Percentiles rank a stretch among this genome's conserved stretches.
These are phyloP conservation scores for Falco punctatus DNA, from an alignment of 2,113 vertebrate species.

Conservation along the genomic window DNA sequence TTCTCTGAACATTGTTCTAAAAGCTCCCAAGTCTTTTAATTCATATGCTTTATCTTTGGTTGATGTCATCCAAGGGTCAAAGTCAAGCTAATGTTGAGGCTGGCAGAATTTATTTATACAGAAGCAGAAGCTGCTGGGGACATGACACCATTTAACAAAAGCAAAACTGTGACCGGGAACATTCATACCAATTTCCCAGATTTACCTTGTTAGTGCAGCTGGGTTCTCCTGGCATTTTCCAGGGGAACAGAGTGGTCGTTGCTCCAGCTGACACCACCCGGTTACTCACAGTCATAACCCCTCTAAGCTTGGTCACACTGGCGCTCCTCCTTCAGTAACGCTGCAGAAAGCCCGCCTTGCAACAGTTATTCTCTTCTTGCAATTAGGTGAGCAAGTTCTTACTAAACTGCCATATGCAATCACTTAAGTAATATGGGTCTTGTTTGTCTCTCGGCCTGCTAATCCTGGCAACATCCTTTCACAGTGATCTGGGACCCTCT, in stretches of 20 bases:
- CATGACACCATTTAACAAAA: not conserved
- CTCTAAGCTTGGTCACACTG: not conserved
- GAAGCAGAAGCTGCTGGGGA: not conserved
- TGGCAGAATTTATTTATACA: not conserved
- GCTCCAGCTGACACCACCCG: not conserved
- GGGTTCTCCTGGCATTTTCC: not conserved
- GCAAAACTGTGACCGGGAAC: not conserved
- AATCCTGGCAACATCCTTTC: fast-evolving
- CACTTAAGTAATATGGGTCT: not conserved
- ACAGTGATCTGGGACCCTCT: not conserved
- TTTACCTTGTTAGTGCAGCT: not conserved
- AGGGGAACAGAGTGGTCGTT: not conserved
- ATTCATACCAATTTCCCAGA: not conserved
- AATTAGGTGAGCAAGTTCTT: not conserved
- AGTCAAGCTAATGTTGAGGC: not conserved
- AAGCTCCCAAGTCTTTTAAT: not conserved
- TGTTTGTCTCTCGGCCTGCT: not conserved
- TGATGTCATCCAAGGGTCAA: not conserved
- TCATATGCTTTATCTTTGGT: not conserved
- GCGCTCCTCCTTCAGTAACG: not conserved
- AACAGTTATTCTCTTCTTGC: not conserved
- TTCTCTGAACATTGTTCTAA: not conserved
- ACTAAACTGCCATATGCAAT: not conserved
- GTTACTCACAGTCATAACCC: not conserved
- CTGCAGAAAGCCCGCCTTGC: not conserved